Evolutionary conservation across 35 echinoderm and acorn worm genomes (phyloP).

Genomic region (Ophioderma brevispina): DNA sequence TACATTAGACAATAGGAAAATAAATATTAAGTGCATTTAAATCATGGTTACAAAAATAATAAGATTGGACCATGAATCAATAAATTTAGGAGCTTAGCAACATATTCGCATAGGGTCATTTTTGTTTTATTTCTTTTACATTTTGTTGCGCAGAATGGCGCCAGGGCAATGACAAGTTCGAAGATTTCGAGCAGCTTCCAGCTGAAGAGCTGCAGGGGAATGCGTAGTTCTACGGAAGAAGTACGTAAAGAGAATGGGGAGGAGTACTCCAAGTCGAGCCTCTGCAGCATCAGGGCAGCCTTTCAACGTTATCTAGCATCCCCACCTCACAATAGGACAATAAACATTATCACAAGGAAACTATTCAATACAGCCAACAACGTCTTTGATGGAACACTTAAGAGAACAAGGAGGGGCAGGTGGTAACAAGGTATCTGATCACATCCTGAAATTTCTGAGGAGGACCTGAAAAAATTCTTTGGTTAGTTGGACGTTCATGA

Average conservation of each 20-base stretch:
- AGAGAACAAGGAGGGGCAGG: not conserved
- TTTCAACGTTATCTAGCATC: not conserved
- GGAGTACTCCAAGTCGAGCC: not conserved
- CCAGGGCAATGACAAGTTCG: not conserved
- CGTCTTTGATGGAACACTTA: not conserved
- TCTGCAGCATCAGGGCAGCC: not conserved
- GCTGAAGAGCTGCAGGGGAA: not conserved
- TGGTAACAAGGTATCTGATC: not conserved
- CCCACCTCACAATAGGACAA: not conserved
- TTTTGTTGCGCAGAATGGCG: not conserved
- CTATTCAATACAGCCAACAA: not conserved
- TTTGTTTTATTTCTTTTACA: not conserved
- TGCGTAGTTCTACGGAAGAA: not conserved
- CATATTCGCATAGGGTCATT: too few relatives aligned
- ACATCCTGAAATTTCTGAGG: not conserved
- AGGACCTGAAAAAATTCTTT: not conserved
- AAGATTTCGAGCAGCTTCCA: not conserved
- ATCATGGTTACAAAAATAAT: too few relatives aligned
- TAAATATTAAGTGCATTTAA: too few relatives aligned
- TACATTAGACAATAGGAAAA: too few relatives aligned
- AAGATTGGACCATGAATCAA: too few relatives aligned
- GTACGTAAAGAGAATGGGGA: not conserved
- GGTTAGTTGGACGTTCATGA: not conserved
- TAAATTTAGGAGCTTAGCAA: too few relatives aligned
- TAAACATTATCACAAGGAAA: not conserved